Evolutionary conservation across 2,113 vertebrate genomes (phyloP).

Genomic region (Tamias sibiricus): DNA sequence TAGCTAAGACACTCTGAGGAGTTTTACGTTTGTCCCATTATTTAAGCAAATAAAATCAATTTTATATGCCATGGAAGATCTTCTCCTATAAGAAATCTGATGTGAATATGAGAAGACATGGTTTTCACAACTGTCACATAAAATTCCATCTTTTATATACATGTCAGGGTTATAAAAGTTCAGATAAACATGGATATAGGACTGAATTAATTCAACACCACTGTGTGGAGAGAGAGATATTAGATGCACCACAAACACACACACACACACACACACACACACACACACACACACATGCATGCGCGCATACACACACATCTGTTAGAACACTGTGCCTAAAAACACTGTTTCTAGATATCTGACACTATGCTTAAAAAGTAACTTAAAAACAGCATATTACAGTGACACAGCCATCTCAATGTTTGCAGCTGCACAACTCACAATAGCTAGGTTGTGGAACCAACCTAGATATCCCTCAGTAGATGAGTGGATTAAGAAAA

Average conservation of each 20-base stretch:
- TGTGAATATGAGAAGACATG: not conserved
- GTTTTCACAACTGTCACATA: conserved; percentile 52
- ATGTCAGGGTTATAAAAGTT: not conserved
- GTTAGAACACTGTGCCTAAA: not conserved
- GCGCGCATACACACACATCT: not conserved
- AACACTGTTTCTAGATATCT: conserved; percentile 28
- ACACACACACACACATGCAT: too few species aligned
- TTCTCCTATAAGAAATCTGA: conserved; percentile 20
- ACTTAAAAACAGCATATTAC: too few species aligned
- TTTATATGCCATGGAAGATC: conserved; percentile 16
- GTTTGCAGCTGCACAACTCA: too few species aligned
- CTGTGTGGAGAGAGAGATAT: not conserved
- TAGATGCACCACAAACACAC: not conserved
- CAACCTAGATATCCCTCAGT: too few species aligned
- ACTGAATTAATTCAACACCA: not conserved
- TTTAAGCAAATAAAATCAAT: conserved; percentile 56
- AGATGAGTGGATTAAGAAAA: too few species aligned
- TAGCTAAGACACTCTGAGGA: not conserved
- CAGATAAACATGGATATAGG: not conserved
- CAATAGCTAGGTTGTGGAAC: too few species aligned
- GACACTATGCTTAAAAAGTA: not conserved
- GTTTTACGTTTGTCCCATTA: not conserved
- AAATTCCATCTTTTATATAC: conserved; percentile 22
- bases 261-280: not conserved
- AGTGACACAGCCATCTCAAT: too few species aligned